Conservation (phyloP, 2,888 invertebrate species). For the Cryptophagus acutangulus region DNA sequence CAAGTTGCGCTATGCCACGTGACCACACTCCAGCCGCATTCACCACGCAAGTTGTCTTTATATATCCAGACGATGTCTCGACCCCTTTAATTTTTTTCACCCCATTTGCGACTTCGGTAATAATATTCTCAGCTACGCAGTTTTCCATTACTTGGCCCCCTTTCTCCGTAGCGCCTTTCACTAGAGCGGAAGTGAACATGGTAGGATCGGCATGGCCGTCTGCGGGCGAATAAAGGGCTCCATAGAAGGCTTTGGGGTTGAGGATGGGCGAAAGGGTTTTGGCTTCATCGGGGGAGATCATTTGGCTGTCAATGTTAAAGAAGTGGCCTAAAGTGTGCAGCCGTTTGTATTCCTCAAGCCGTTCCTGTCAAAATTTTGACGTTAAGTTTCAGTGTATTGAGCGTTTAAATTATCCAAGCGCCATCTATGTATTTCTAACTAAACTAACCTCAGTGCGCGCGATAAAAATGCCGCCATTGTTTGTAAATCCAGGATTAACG, state of each 20-base stretch:
- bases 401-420: background rate
- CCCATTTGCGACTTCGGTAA: conserved; percentile 57
- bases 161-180: conserved; percentile 53
- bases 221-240: conserved; percentile 71
- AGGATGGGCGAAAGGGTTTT: conserved; percentile 72
- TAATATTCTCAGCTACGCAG: conserved; percentile 67
- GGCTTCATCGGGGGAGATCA: conserved; percentile 69
- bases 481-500: conserved; percentile 78
- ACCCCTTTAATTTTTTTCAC: conserved; percentile 70
- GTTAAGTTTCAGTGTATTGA: background rate
- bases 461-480: conserved; percentile 87
- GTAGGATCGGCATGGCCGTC: conserved; percentile 85
- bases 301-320: conserved; percentile 69
- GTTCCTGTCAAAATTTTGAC: conserved; percentile 50
- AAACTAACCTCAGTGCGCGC: conserved; percentile 61
- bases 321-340: conserved; percentile 75
- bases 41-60: conserved; percentile 72
- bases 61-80: conserved; percentile 54
- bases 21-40: conserved; percentile 85
- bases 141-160: conserved; percentile 59
- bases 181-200: conserved; percentile 70
- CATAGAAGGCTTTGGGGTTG: conserved; percentile 67
- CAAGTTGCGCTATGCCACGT: conserved; percentile 63
- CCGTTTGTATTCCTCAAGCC: conserved; percentile 79
- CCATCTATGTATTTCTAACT: too few relatives aligned